Conservation (phyloP, 2,113 vertebrate genomes). For the Helogale parvula region DNA sequence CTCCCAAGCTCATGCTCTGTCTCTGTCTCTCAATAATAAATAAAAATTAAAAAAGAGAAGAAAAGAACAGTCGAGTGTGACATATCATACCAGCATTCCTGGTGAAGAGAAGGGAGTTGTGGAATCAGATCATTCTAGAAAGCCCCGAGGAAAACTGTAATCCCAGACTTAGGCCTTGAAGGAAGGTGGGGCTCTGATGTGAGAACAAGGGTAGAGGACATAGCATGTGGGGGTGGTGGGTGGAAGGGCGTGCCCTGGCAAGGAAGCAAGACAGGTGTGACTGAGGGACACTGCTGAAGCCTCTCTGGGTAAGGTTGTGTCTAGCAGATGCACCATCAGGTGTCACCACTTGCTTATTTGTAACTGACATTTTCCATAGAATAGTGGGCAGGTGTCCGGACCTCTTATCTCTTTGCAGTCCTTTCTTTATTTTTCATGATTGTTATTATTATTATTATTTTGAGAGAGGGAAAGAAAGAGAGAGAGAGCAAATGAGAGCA, state of each 20-base stretch:
- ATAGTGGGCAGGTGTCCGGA: not conserved
- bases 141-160: not conserved
- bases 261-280: not conserved
- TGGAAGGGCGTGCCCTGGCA: not conserved
- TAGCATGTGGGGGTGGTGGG: not conserved
- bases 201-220: fast-evolving
- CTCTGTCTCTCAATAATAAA: no score
- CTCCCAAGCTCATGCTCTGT: no score
- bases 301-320: not conserved
- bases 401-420: not conserved
- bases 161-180: not conserved
- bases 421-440: not conserved
- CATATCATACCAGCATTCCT: not conserved
- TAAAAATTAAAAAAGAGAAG: no score
- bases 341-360: not conserved
- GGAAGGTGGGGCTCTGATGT: not conserved
- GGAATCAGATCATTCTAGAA: not conserved
- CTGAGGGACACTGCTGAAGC: not conserved
- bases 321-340: not conserved
- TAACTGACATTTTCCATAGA: constrained; percentile 36
- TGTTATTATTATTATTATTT: no score
- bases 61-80: constrained; percentile 27
- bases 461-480: no score
- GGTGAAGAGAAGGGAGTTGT: not conserved
- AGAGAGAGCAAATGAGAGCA: no score